Evolutionary conservation across 2,888 invertebrate genomes (phyloP), one percentile per base, ranked within the genome.

Genomic region (Carabus problematicus): DNA sequence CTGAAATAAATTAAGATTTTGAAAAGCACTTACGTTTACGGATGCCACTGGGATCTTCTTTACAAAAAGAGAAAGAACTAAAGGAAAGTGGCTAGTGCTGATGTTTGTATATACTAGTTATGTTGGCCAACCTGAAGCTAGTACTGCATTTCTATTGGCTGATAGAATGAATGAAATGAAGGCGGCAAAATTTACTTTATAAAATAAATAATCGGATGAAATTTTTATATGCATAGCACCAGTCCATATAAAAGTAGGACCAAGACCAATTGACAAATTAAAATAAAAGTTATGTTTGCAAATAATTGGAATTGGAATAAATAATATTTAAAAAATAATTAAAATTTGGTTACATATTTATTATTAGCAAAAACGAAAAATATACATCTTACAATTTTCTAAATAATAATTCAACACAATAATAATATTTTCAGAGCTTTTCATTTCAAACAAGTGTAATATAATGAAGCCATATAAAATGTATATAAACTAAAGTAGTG

Each of bases 11-110:
- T 56, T 62, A 9, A 47, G 45, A 62, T 70, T 72, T 47, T 43
- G 70, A 70, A 66, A 79, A 77, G 73, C 73, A 87, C 90, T 89
- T 84, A 91, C 91, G 90, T 88, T 84, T 86, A 82, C 85, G 85
- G 81, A 90, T 88, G 91, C 91, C 91, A 91, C 90, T 88, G 89
- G 90, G 91, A 90, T 87, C 79, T 82, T 78, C 78, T 54, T 49
- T 9, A 40, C 19, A 39, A 69, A 62, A 62, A 69, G 68, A 69
- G 59, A 59, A 16, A 45, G 16, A 47, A 47, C 41, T 47, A 42
- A 52, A 52, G 14, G 47, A 42, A 59, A 66, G 29, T 29, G 29
- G 41, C 1, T 39, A 29, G 12, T 14, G 29, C 14, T 39, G 11
- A 11, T 11, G 11, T 12, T 45, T 45, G 14, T 45, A 12, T 45